Base-by-base conservation (phyloP, 2,888 invertebrate species). In the Lysandra bellargus region DNA sequence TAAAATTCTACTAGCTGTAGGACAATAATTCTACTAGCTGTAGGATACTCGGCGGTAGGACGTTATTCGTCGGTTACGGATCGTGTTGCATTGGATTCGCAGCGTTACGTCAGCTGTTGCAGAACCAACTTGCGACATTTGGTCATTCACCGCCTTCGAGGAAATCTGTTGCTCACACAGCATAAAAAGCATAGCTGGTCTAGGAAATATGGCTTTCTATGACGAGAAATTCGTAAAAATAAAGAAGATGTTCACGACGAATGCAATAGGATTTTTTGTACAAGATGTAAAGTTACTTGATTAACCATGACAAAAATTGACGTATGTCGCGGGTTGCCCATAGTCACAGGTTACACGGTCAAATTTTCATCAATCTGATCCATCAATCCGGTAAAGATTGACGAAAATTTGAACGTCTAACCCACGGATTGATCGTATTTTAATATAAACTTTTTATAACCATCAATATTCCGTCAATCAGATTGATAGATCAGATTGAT, bases 231-330 rank as follows among this genome's bases (percentile, higher is more conserved):
- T 17, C 17, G 4, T 14, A 49, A 49, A 49, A 49, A 44, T 44
- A 9, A 44, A 44, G 44, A 44, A 44, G 7, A 44, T 44, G 7
- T 44, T 9, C 7, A 44, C 7, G 44, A 44, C 2, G 44, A 44
- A 44, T 7, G 2, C 49, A 9, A 49, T 2, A 49, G 49, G 49
- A 49, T 49, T 9, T 44, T 49, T 49, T 12, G 49, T 9, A 0
- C 33, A 33, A 37, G 37, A 4, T 37, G 37, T 40, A 40, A 40
- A 40, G 4, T 37, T 4, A 90, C 90, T 91, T 90, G 92, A 90
- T 92, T 91, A 92, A 94, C 93, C 94, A 94, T 94, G 94, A 93
- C 93, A 94, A 93, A 93, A 92, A 90, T 91, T 90, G 83, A 85
- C 85, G 86, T 84, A 82, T 83, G 77, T 81, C 82, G 85, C 90